Percentiles rank a stretch among this genome's conserved stretches.
phyloP scores from a whole-genome alignment of 2,797 vertebrate species.

The Atherinosoma microstoma region DNA sequence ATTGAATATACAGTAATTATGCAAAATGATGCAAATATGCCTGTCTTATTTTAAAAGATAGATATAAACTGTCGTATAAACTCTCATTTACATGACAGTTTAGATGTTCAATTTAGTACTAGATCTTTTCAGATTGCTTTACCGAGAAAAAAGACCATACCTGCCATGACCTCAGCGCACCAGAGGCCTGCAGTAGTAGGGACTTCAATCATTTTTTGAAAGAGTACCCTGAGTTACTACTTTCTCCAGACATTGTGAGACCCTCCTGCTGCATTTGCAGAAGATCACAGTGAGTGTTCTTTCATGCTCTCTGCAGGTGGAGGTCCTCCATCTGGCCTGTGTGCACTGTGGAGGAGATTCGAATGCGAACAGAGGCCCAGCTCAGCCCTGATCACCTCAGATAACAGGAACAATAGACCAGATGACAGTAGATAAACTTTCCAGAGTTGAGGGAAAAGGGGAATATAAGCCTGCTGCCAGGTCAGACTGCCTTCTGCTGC shows the following conservation, averaged over 20 bases:
- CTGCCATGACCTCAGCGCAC: not conserved
- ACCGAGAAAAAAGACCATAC: slow-evolving; percentile 17
- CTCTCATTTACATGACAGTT: slow-evolving; percentile 20
- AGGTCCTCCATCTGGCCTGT: slow-evolving; percentile 77
- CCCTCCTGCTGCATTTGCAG: slow-evolving; percentile 52
- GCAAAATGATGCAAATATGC: slow-evolving; percentile 6
- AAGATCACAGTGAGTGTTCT: slow-evolving; percentile 66
- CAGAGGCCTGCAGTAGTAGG: not conserved
- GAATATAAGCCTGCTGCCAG: slow-evolving; percentile 53
- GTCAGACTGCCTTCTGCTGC: slow-evolving; percentile 27
- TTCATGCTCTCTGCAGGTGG: slow-evolving; percentile 71
- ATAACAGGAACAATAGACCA: slow-evolving; percentile 77
- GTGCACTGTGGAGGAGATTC: slow-evolving; percentile 41
- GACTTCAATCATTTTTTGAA: slow-evolving; percentile 22
- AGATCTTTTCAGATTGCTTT: slow-evolving; percentile 19
- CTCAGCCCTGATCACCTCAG: slow-evolving; percentile 71
- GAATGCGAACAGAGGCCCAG: slow-evolving; percentile 48
- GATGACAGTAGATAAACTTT: slow-evolving; percentile 78
- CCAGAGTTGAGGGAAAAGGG: slow-evolving; percentile 45
- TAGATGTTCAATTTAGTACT: not conserved
- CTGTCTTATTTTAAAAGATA: slow-evolving; percentile 1
- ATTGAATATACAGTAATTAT: not conserved
- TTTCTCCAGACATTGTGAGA: slow-evolving; percentile 38
- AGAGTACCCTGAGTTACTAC: slow-evolving; percentile 19
- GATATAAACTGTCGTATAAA: no score